phyloP scores from a whole-genome alignment of 2,113 vertebrate species.

The Emydura subglobosa region DNA sequence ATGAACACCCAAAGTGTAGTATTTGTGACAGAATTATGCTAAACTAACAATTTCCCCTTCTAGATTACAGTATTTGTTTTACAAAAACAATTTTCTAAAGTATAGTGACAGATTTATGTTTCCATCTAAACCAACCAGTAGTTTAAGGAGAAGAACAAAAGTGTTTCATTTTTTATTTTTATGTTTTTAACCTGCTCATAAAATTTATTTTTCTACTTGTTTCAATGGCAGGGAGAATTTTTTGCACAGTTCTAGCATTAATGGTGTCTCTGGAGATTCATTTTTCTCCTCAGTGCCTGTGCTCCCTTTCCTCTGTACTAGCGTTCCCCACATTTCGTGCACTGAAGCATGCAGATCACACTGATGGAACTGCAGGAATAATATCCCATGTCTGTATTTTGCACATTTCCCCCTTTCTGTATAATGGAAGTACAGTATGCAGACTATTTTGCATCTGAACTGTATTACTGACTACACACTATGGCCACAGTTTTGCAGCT shows the following conservation, averaged over 20 bases:
- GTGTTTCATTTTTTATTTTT: background rate
- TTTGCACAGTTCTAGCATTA: background rate
- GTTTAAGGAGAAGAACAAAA: background rate
- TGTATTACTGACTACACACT: background rate
- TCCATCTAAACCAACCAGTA: background rate
- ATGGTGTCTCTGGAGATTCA: conserved; percentile 38
- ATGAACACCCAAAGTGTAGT: background rate
- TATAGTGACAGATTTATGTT: background rate
- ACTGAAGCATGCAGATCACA: background rate
- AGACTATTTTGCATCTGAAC: background rate
- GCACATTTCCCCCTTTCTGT: background rate
- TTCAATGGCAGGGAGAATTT: conserved; percentile 6
- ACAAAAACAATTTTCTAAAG: background rate
- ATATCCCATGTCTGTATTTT: background rate
- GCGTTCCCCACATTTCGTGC: background rate
- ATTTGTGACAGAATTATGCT: background rate
- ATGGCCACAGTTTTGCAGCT: background rate
- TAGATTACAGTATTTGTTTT: background rate
- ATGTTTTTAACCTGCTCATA: background rate
- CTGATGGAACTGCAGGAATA: background rate
- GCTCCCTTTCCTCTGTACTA: background rate
- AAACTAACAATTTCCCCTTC: background rate
- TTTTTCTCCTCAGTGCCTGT: conserved; percentile 10
- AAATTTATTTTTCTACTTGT: conserved; percentile 14
- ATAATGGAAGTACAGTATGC: background rate